A percentile compares a stretch with the other conserved stretches of the same genome.
phyloP scores from a whole-genome alignment of 2,888 invertebrate genomes.

The Heliconius ismenius region DNA sequence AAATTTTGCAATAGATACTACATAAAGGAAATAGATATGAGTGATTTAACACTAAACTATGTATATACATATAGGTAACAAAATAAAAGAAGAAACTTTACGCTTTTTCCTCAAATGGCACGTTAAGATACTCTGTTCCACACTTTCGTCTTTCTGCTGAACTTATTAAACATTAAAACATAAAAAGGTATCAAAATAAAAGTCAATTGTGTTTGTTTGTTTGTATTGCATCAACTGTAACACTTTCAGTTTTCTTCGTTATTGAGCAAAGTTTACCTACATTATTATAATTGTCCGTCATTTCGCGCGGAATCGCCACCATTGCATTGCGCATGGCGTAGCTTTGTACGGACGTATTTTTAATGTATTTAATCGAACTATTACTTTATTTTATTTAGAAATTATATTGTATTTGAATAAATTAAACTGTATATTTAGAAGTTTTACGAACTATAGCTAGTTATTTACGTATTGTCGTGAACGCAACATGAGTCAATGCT shows the following conservation, averaged over 20 bases:
- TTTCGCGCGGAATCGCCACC: constrained; percentile 61
- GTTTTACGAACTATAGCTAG: constrained; percentile 5
- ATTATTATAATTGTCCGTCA: constrained; percentile 77
- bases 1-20: too few species aligned
- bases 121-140: not conserved
- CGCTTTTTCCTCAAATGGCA: too few species aligned
- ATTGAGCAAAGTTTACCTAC: constrained; percentile 82
- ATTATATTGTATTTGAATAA: constrained; percentile 27
- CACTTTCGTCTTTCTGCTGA: not conserved
- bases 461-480: constrained; percentile 38
- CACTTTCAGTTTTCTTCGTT: constrained; percentile 80
- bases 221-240: constrained; percentile 82
- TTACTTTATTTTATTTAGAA: constrained; percentile 8
- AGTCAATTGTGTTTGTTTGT: constrained; percentile 77
- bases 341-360: constrained; percentile 50
- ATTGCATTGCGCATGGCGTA: constrained; percentile 40
- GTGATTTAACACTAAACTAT: too few species aligned
- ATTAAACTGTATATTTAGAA: constrained; percentile 12
- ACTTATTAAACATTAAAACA: not conserved
- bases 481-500: constrained; percentile 31
- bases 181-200: constrained; percentile 59
- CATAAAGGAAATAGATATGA: too few species aligned
- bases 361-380: not conserved
- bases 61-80: too few species aligned
- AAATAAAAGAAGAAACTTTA: too few species aligned